Evolutionary conservation across 2,888 invertebrate species (phyloP), one percentile per base, ranked within the genome.

Genomic region (Eugnorisma glareosa): DNA sequence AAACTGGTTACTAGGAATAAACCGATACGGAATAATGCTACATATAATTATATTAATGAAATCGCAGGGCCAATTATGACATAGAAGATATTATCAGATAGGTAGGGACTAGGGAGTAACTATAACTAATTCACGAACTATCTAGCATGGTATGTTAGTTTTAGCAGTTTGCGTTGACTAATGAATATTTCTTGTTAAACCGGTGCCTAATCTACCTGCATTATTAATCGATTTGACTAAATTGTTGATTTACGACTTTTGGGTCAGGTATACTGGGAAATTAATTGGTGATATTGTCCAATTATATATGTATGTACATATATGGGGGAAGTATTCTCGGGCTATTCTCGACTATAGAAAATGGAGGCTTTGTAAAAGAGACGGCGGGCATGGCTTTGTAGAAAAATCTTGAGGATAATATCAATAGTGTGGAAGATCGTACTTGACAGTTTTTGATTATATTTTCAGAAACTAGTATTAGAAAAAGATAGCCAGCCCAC

Each of bases 161-260:
- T 82, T 79, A 84, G 75, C 73, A 79, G 78, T 87, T 84, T 81
- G 51, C 71, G 61, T 67, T 79, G 79, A 77, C 81, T 86, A 85
- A 86, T 86, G 77, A 86, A 86, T 77, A 83, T 86, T 85, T 85
- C 86, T 85, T 83, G 87, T 83, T 83, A 73, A 66, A 77, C 68
- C 45, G n/a, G 51, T 21, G 35, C 64, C 40, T 84, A 79, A 84
- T 80, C 81, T 75, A 82, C 71, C 77, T 80, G 68, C 54, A 77
- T 73, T 75, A 77, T 77, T 75, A 84, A 76, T 73, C 43, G 66
- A 80, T 77, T 85, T 77, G 35, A 73, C 57, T 59, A 70, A 72
- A 77, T 73, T 59, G 73, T 45, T 72, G 71, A 83, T 77, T 69
- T 73, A 81, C 43, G 54, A 61, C 35, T 73, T 54, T 73, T 37